Evolutionary conservation across 2,113 vertebrate genomes (phyloP), one percentile per base, ranked within the genome.

Genomic region (Formicarius rufipectus): DNA sequence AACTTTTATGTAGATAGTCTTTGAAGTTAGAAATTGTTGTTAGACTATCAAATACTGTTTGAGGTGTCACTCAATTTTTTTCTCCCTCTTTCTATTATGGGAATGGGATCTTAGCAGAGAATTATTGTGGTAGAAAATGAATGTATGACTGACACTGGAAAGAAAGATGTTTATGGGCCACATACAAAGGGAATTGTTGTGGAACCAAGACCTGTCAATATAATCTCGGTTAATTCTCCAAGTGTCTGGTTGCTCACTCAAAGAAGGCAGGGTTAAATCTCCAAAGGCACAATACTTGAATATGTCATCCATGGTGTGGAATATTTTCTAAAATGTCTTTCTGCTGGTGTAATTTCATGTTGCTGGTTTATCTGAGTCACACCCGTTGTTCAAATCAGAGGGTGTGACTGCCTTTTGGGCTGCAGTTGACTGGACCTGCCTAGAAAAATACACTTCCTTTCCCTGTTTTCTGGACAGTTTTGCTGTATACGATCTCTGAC

Each of bases 1-100:
- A 98, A 98, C 98, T 98, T 98, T 98, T 98, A 98, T 98, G 98
- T 98, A 97, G 97, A 97, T 97, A 96, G 96, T 96, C 97, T 98
- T 98, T 98, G 98, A 98, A 98, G 98, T 97, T 97, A 97, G 95
- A 98, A 98, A 98, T 98, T 98, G 98, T 98, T 98, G 98, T 98
- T 98, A 97, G 98, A 97, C 96, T 98, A 97, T 98, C 96, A 98
- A 97, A 98, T 96, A 97, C 98, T 98, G 98, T 98, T 98, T 98
- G 98, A 98, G 98, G 97, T 98, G 98, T 98, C 98, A 98, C 95
- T 98, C 98, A 98, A 97, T 90, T 97, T 97, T 98, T 92, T 89
- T 69, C 64, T 84, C 40, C 35, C 84, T 71, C 78, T 97, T 97
- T 98, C 96, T 97, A 96, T 98, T 97, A 95, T 58, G 78, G 96